Evolutionary conservation across 2,113 vertebrate genomes (phyloP), one percentile per base, ranked within the genome.

Genomic region (Notechis scutatus): DNA sequence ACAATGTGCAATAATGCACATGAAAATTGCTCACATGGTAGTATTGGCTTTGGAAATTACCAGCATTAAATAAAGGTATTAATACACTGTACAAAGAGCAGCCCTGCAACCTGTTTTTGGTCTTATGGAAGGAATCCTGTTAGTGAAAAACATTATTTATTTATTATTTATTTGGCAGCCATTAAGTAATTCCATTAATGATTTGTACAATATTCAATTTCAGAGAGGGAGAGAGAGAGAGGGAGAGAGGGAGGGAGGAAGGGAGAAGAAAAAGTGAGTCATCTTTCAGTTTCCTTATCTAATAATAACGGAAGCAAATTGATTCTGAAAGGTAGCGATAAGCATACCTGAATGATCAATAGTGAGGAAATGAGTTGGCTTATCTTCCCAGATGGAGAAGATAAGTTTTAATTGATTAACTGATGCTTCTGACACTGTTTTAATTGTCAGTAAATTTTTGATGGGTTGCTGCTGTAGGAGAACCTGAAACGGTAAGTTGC

Each of bases 251-350:
- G 2, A 0, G 24, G 5, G 15, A 5, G 50, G 9, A 10, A 26
- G 2, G 2, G 59, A 24, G 3, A 14, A 54, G 24, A 11, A 24
- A 26, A 26, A 24, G 56, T 18, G 18, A 56, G 55, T 12, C 21
- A 15, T 39, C 69, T 34, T 42, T 81, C 34, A 39, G 6, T 89
- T 85, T 21, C 6, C 39, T 20, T 89, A 56, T 29, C 39, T 61
- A 85, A 12, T 12, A 50, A 21, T 24, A 92, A 39, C 88, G 90
- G 92, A 93, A 90, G 93, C 0, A 88, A 93, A 96, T 92, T 88
- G 88, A 92, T 95, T 96, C 92, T 90, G 56, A n/a, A 92, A 85
- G 92, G 57, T 93, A 94, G 95, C 90, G 93, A 94, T 95, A 94
- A 95, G 87, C 45, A 89, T 94, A 92, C 12, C 88, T 24, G 88